These are phyloP conservation scores for Centrocercus urophasianus DNA, from an alignment of 2,113 vertebrate genomes.

Conservation along the genomic window DNA sequence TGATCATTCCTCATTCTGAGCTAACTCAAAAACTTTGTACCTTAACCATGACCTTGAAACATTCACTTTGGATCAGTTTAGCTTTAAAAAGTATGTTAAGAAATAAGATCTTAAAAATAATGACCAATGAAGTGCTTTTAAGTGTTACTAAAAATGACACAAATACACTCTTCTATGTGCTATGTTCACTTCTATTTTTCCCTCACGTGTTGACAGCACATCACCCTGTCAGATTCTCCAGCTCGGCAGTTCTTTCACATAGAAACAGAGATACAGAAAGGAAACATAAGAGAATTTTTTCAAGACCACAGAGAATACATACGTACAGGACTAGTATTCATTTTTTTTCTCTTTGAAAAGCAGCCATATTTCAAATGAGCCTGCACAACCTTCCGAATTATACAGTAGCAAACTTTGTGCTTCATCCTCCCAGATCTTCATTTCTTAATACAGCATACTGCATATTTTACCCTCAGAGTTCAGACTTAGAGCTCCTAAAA, in stretches of 20 bases:
- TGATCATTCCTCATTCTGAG: background rate
- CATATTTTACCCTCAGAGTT: background rate
- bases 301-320: background rate
- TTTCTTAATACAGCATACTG: background rate
- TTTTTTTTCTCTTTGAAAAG: background rate
- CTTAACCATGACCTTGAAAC: background rate
- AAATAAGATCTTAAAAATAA: background rate
- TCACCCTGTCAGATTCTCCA: conserved; percentile 20
- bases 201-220: conserved; percentile 36
- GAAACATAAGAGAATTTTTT: background rate
- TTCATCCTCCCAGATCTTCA: background rate
- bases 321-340: background rate
- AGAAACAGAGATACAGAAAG: background rate
- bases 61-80: background rate
- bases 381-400: background rate
- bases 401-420: background rate
- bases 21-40: background rate
- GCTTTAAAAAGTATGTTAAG: no score
- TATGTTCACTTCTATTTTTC: conserved; percentile 59
- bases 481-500: background rate
- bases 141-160: conserved; percentile 49
- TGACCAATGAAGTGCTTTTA: background rate
- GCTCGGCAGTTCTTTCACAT: conserved; percentile 18
- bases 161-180: background rate
- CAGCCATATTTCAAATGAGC: background rate